Evolutionary conservation across 2,888 invertebrate genomes (phyloP).

Genomic region (Eugnorisma glareosa): DNA sequence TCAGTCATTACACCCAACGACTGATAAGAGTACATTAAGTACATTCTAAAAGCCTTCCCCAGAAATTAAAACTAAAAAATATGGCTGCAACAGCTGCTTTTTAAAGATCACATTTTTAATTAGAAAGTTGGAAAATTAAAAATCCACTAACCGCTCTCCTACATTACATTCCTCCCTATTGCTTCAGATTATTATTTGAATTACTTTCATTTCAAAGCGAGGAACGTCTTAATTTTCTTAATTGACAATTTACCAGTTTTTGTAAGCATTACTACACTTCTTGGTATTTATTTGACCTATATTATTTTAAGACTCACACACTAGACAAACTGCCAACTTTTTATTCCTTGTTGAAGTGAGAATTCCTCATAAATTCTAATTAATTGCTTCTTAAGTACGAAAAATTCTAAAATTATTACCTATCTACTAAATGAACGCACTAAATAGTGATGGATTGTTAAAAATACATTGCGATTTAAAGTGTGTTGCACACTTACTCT

Average conservation of each 20-base stretch:
- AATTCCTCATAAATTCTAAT: no score
- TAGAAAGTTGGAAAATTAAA: slow-evolving; percentile 53
- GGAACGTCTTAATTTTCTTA: slow-evolving; percentile 33
- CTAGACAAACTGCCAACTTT: no score
- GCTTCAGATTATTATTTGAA: slow-evolving; percentile 47
- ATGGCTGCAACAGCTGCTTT: slow-evolving; percentile 28
- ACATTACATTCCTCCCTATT: slow-evolving; percentile 33
- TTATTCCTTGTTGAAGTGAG: no score
- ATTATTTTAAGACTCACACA: no score
- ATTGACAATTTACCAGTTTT: slow-evolving; percentile 26
- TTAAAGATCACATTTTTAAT: slow-evolving; percentile 41
- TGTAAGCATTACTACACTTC: neutral
- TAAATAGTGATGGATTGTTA: no score
- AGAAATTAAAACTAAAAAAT: slow-evolving; percentile 10
- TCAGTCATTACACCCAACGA: neutral
- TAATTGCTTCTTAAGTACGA: no score
- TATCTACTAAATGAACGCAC: no score
- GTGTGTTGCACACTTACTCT: no score
- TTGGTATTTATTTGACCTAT: neutral
- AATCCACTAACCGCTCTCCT: slow-evolving; percentile 27
- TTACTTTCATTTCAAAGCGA: slow-evolving; percentile 38
- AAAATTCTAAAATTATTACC: no score
- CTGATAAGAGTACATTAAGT: neutral
- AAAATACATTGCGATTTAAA: no score
- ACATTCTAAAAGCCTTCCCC: neutral